Conservation (phyloP, 2,797 vertebrate species). For the Pygocentrus nattereri region DNA sequence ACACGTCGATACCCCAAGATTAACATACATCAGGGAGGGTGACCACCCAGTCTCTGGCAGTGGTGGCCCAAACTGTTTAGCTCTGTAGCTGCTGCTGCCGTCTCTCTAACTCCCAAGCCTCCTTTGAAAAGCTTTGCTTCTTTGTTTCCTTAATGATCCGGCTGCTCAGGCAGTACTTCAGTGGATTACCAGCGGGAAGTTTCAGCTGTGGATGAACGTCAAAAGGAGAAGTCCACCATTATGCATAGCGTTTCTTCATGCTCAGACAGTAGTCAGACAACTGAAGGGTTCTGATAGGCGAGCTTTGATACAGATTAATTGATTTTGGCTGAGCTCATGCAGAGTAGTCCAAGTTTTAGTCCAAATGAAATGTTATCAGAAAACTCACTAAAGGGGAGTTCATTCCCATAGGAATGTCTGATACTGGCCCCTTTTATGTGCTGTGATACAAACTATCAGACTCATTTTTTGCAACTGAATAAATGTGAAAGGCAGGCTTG, state of each 20-base stretch:
- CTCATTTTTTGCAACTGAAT: too few species aligned
- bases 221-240: conserved; percentile 46
- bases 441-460: neutral
- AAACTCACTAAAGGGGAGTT: neutral
- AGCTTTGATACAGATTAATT: neutral
- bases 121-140: conserved; percentile 64
- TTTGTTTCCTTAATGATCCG: conserved; percentile 66
- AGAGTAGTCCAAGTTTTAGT: neutral
- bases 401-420: neutral
- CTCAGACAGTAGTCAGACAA: conserved; percentile 51
- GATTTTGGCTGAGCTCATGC: neutral
- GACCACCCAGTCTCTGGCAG: conserved; percentile 21
- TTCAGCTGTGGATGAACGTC: conserved; percentile 55
- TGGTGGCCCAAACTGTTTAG: conserved; percentile 26
- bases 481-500: neutral
- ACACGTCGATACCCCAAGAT: conserved; percentile 47
- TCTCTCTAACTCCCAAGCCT: conserved; percentile 54
- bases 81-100: conserved; percentile 51
- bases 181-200: conserved; percentile 53
- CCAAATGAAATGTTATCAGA: neutral
- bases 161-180: conserved; percentile 61
- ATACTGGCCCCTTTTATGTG: neutral
- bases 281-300: conserved; percentile 9
- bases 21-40: conserved; percentile 41
- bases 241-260: neutral